Evolutionary conservation across 2,888 invertebrate species (phyloP).

Genomic region (Cataglyphis cursor): DNA sequence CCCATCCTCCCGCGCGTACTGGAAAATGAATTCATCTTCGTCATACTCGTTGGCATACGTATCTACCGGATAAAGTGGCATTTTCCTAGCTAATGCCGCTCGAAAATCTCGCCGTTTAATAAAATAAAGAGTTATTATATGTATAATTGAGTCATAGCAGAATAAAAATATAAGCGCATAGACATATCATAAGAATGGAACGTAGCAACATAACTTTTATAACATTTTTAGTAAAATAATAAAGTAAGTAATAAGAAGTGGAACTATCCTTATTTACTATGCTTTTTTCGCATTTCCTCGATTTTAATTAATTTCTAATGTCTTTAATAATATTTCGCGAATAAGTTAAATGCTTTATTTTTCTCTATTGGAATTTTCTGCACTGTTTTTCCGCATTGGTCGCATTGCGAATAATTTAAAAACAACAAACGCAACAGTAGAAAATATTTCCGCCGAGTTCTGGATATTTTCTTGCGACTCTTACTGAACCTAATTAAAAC

Average conservation of each 20-base stretch:
- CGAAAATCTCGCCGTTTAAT: constrained; percentile 33
- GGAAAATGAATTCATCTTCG: constrained; percentile 79
- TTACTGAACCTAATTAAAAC: constrained; percentile 71
- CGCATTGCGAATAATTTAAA: constrained; percentile 33
- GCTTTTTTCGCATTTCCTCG: constrained; percentile 5
- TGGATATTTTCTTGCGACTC: constrained; percentile 69
- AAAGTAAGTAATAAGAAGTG: neutral
- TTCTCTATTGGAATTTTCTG: constrained; percentile 1
- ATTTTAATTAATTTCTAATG: constrained; percentile 22
- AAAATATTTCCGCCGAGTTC: constrained; percentile 24
- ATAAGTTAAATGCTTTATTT: neutral
- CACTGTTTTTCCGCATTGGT: neutral
- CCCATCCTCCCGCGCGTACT: constrained; percentile 59
- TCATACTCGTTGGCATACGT: constrained; percentile 65
- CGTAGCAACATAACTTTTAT: neutral
- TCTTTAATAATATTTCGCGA: constrained; percentile 19
- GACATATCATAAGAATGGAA: neutral
- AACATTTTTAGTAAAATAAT: neutral
- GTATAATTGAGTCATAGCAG: neutral
- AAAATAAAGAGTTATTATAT: neutral
- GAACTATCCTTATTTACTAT: neutral
- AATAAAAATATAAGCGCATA: neutral
- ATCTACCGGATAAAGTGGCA: constrained; percentile 45
- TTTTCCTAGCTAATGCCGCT: constrained; percentile 40
- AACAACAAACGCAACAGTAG: neutral